Evolutionary conservation across 2,888 invertebrate species (phyloP).

Genomic region (Lutraria lutraria): DNA sequence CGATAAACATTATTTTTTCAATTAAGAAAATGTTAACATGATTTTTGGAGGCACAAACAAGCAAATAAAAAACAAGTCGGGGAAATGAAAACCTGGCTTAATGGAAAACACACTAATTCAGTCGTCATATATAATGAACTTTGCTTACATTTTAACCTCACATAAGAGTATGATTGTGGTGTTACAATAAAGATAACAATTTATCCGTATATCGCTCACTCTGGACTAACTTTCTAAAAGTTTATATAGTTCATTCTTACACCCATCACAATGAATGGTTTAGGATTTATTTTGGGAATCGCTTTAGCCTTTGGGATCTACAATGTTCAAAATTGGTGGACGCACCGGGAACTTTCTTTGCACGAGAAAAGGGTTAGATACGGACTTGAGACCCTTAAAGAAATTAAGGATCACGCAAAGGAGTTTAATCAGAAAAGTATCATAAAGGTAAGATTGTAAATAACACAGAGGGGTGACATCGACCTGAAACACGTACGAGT

Average conservation of each 20-base stretch:
- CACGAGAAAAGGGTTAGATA: conserved; percentile 38
- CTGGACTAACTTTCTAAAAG: neutral
- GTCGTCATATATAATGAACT: too few relatives aligned
- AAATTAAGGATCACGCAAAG: conserved; percentile 71
- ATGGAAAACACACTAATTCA: too few relatives aligned
- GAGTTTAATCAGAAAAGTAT: conserved; percentile 73
- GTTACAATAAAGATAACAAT: too few relatives aligned
- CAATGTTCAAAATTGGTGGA: conserved; percentile 53
- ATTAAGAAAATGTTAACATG: too few relatives aligned
- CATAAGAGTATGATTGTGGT: too few relatives aligned
- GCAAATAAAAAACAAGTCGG: too few relatives aligned
- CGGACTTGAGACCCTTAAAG: conserved; percentile 54
- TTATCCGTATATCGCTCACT: neutral
- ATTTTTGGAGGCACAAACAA: too few relatives aligned
- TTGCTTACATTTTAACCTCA: too few relatives aligned
- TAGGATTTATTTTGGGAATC: conserved; percentile 27
- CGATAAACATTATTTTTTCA: too few relatives aligned
- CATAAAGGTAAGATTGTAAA: conserved; percentile 66
- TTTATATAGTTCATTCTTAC: neutral
- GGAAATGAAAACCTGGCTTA: too few relatives aligned
- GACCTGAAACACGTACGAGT: too few relatives aligned
- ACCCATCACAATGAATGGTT: conserved; percentile 26
- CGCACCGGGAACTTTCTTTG: neutral
- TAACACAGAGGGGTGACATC: neutral
- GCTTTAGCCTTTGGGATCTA: conserved; percentile 38